Conservation (phyloP, 2,113 vertebrate species). For the Chinchilla lanigera region DNA sequence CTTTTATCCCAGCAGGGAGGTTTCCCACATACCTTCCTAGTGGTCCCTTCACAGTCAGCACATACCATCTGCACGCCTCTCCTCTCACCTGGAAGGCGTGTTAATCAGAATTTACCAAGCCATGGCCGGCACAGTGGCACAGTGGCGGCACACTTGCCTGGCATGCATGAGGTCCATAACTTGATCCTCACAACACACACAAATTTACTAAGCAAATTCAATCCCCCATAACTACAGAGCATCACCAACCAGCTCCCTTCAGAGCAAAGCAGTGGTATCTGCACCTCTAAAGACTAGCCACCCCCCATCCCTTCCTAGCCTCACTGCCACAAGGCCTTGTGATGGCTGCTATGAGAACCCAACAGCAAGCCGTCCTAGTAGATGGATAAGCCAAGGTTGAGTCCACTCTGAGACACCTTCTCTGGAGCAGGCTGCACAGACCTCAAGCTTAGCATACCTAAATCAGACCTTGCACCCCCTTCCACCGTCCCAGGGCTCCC, state of each 20-base stretch:
- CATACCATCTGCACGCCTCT: neutral
- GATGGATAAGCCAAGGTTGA: too few relatives aligned
- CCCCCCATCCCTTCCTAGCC: neutral
- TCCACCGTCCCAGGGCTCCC: too few relatives aligned
- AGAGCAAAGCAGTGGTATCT: neutral
- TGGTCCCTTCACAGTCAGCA: neutral
- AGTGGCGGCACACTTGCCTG: neutral
- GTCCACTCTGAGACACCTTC: neutral
- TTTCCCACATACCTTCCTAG: neutral
- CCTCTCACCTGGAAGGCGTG: neutral
- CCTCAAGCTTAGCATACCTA: neutral
- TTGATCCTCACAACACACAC: neutral
- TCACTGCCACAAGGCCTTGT: neutral
- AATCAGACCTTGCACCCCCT: neutral
- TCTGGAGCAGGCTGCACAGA: accelerated
- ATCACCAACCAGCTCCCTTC: neutral
- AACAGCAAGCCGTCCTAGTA: neutral
- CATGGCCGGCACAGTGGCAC: neutral
- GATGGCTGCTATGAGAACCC: neutral
- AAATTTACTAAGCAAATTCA: neutral
- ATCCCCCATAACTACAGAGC: neutral
- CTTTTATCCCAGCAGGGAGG: neutral
- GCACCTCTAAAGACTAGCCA: neutral
- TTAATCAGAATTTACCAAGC: neutral
- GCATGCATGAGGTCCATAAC: neutral